phyloP scores from a whole-genome alignment of 2,888 invertebrate genomes.

The Nephrocerus scutellatus region DNA sequence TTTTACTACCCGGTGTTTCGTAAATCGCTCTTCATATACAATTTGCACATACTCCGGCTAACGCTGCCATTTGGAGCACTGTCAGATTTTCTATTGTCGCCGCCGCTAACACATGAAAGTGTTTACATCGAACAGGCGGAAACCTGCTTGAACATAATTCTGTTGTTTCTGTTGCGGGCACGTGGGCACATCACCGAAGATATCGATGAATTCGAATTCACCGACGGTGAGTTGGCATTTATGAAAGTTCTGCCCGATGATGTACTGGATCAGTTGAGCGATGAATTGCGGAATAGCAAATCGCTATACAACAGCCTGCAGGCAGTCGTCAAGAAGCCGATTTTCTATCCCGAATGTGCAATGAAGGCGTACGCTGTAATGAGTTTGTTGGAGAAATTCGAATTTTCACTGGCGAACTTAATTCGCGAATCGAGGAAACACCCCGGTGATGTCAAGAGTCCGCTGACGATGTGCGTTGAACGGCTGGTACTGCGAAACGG shows the following conservation, averaged over 20 bases:
- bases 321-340: constrained; percentile 19
- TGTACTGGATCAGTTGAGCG: constrained; percentile 20
- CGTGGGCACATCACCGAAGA: constrained; percentile 20
- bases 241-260: constrained; percentile 21
- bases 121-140: constrained; percentile 30
- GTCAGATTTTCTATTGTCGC: constrained; percentile 25
- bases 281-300: constrained; percentile 20
- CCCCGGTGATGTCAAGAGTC: constrained; percentile 31
- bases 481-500: constrained; percentile 24
- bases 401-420: constrained; percentile 25
- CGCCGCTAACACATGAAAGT: constrained; percentile 21
- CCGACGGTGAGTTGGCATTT: constrained; percentile 26
- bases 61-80: constrained; percentile 24
- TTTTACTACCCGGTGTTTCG: constrained; percentile 31
- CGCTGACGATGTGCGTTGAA: constrained; percentile 34
- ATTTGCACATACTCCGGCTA: constrained; percentile 34
- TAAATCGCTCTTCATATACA: constrained; percentile 31
- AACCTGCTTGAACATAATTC: constrained; percentile 34
- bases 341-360: constrained; percentile 29
- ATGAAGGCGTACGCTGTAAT: constrained; percentile 32
- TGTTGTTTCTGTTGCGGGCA: constrained; percentile 27
- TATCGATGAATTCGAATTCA: constrained; percentile 29
- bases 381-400: constrained; percentile 28
- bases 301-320: constrained; percentile 18
- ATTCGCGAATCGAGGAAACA: constrained; percentile 26